phyloP scores from a whole-genome alignment of 2,113 vertebrate genomes.

The Mus pahari region DNA sequence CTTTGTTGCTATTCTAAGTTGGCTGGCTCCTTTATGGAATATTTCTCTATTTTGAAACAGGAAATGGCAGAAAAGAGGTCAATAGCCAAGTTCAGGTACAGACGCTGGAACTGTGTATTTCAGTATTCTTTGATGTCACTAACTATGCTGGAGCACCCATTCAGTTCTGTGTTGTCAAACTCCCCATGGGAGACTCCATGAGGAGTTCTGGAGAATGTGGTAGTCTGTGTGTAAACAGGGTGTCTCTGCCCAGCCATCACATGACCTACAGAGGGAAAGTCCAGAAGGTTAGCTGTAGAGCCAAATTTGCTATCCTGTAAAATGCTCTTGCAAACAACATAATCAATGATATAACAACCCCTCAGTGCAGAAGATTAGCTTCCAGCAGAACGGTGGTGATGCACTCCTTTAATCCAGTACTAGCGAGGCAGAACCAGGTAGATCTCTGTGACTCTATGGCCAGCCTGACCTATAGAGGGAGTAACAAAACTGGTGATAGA shows the following conservation, averaged over 20 bases:
- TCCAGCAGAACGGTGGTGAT: not conserved
- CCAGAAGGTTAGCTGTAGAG: not conserved
- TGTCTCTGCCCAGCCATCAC: not conserved
- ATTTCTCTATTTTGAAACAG: not conserved
- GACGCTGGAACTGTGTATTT: not conserved
- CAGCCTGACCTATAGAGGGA: not conserved
- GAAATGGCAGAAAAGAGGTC: not conserved
- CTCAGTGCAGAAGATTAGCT: not conserved
- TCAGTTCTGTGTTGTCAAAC: not conserved
- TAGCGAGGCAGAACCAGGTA: not conserved
- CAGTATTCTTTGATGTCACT: not conserved
- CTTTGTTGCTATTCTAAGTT: not conserved
- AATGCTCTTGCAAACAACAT: not conserved
- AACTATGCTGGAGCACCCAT: not conserved
- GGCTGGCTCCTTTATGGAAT: not conserved
- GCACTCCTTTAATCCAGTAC: not conserved
- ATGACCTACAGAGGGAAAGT: too few species aligned
- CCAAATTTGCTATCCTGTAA: not conserved
- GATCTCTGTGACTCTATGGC: not conserved
- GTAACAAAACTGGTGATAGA: too few species aligned
- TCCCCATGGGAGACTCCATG: not conserved
- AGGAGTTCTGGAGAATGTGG: not conserved
- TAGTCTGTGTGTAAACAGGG: not conserved
- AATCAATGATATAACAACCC: not conserved
- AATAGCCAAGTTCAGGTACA: not conserved